These are phyloP conservation scores for Ispidina picta DNA, from an alignment of 2,797 vertebrate species.

Conservation along the genomic window DNA sequence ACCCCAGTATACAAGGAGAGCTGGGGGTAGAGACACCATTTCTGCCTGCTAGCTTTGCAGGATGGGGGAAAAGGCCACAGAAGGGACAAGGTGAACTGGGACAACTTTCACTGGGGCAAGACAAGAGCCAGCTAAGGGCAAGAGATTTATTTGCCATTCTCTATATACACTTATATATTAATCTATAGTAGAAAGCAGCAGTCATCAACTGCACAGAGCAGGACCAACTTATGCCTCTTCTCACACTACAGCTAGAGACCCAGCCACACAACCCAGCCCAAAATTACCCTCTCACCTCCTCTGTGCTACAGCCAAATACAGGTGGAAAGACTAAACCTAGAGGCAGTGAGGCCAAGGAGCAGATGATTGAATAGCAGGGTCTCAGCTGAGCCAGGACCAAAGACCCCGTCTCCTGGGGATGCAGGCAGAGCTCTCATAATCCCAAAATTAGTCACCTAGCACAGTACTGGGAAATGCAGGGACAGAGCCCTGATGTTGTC, in stretches of 20 bases:
- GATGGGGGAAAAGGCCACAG: not conserved
- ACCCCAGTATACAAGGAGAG: not conserved
- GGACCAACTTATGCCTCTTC: not conserved
- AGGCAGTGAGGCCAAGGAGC: not conserved
- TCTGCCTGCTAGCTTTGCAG: not conserved
- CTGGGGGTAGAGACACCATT: not conserved
- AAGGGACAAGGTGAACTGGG: not conserved
- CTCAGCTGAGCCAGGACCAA: not conserved
- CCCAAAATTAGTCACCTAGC: constrained; percentile 8
- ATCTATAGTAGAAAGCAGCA: constrained; percentile 57
- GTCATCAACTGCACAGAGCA: constrained; percentile 19
- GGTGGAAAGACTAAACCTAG: not conserved
- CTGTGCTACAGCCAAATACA: not conserved
- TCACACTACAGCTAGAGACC: not conserved
- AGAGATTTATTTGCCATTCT: constrained; percentile 40
- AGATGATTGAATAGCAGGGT: not conserved
- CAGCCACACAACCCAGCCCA: not conserved
- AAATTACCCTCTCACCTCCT: not conserved
- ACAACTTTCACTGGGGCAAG: not conserved
- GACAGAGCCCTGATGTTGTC: not conserved
- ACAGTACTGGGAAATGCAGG: not conserved
- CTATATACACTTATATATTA: constrained; percentile 41
- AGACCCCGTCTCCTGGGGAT: not conserved
- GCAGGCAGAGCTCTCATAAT: not conserved
- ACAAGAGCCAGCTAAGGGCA: not conserved